These are phyloP conservation scores for Idris sp. DNA, from an alignment of 1,140 invertebrate species.

Conservation along the genomic window DNA sequence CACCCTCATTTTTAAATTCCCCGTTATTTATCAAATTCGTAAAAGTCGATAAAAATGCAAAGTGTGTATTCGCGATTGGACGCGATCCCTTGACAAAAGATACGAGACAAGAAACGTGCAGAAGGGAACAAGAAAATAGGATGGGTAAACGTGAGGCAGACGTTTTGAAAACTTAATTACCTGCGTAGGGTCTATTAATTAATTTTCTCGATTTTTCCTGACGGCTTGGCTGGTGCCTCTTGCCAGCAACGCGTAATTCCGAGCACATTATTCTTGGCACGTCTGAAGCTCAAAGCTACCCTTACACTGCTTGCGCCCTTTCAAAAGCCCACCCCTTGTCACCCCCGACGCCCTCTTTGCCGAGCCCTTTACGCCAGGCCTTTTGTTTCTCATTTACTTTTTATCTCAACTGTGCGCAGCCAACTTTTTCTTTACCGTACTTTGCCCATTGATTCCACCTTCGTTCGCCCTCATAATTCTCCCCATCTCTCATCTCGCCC, in stretches of 20 bases:
- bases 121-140: constrained; percentile 26
- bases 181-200: constrained; percentile 77
- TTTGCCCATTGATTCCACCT: constrained; percentile 26
- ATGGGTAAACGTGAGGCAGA: constrained; percentile 69
- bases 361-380: constrained; percentile 65
- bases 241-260: constrained; percentile 69
- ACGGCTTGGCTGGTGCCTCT: constrained; percentile 46
- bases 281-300: constrained; percentile 71
- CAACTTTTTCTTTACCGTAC: constrained; percentile 36
- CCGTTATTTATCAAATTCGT: constrained; percentile 41
- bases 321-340: constrained; percentile 43
- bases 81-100: constrained; percentile 29
- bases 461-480: no score
- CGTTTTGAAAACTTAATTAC: constrained; percentile 78
- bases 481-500: no score
- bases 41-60: constrained; percentile 50
- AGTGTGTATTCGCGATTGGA: constrained; percentile 26
- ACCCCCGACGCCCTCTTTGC: constrained; percentile 20
- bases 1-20: constrained; percentile 2
- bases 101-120: constrained; percentile 15
- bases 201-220: constrained; percentile 76
- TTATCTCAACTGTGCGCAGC: constrained; percentile 69
- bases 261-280: constrained; percentile 76
- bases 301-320: constrained; percentile 64
- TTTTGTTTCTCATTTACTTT: constrained; percentile 78